A percentile compares a stretch with the other conserved stretches of the same genome.
phyloP scores from a whole-genome alignment of 2,888 invertebrate species.

The Acrobasis repandana region DNA sequence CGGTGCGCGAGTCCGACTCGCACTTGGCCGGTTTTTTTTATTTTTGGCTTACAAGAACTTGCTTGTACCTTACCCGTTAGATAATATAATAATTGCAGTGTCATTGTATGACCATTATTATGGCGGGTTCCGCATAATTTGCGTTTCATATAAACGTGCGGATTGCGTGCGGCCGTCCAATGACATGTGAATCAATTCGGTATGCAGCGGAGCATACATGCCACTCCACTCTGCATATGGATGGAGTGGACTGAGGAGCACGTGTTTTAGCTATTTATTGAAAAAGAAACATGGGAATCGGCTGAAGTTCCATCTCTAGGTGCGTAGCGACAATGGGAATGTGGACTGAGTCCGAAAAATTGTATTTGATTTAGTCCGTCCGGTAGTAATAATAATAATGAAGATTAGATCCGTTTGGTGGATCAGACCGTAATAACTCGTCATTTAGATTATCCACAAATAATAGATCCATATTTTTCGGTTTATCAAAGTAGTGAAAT shows the following conservation, averaged over 20 bases:
- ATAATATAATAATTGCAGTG: conserved; percentile 6
- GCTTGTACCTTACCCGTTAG: neutral
- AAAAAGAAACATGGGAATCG: neutral
- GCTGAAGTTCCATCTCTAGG: too few species aligned
- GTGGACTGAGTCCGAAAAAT: too few species aligned
- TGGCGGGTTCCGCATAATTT: conserved; percentile 42
- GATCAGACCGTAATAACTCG: too few species aligned
- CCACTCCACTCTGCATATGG: conserved; percentile 8
- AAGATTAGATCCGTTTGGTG: too few species aligned
- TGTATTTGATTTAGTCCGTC: too few species aligned
- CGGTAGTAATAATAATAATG: too few species aligned
- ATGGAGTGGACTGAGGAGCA: conserved; percentile 1
- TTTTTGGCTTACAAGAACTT: neutral
- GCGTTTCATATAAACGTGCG: conserved; percentile 48
- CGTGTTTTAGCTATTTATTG: conserved; percentile 1
- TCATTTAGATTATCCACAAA: too few species aligned
- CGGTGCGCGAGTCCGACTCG: too few species aligned
- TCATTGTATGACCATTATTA: conserved; percentile 35
- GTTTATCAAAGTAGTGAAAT: too few species aligned
- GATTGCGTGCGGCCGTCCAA: conserved; percentile 26
- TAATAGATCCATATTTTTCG: too few species aligned
- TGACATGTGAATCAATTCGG: conserved; percentile 23
- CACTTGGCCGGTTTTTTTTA: too few species aligned
- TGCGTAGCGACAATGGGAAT: too few species aligned
- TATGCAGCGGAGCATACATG: conserved; percentile 16